Evolutionary conservation across 2,797 vertebrate genomes (phyloP), one percentile per base, ranked within the genome.

Genomic region (Lemur catta): DNA sequence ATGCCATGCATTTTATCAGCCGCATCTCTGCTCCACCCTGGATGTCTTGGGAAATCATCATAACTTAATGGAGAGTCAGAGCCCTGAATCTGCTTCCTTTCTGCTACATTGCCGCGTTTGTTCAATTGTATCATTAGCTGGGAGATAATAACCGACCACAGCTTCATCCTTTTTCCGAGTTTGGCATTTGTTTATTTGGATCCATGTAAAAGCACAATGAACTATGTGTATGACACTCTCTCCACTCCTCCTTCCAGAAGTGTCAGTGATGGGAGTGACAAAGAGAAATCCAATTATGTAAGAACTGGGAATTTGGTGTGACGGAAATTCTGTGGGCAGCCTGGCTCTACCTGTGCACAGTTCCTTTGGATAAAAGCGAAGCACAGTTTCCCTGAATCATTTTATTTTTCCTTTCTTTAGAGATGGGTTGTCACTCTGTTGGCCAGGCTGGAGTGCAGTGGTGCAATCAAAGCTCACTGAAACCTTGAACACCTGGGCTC

Each of bases 31-130:
- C 97, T 97, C 97, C 92, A 93, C 96, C 96, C 96, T 7, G 80
- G 71, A 46, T 84, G 93, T 97, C 98, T 97, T 78, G 91, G 79
- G 91, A 97, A 98, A 97, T 95, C 95, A 97, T 96, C 93, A 30
- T 71, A 93, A 82, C 96, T 97, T 97, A 95, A 90, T 81, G 71
- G 91, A 0, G 0, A 95, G 86, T 65, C 92, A 86, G 97, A 95
- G 92, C 95, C 95, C 72, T 15, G 80, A 98, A 97, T 97, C 91
- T 95, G 91, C 94, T 98, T 91, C 96, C 96, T 97, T 98, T 95
- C 95, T 20, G 82, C 96, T 98, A 82, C 79, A 89, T 14, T 28
- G 6, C 95, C 86, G 81, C 8, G 0, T 97, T 97, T 95, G 93
- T 92, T 97, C 78, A 97, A 95, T 95, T 91, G 90, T 95, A 89